Evolutionary conservation across 2,113 vertebrate genomes (phyloP).

Genomic region (Heloderma charlesbogerti): DNA sequence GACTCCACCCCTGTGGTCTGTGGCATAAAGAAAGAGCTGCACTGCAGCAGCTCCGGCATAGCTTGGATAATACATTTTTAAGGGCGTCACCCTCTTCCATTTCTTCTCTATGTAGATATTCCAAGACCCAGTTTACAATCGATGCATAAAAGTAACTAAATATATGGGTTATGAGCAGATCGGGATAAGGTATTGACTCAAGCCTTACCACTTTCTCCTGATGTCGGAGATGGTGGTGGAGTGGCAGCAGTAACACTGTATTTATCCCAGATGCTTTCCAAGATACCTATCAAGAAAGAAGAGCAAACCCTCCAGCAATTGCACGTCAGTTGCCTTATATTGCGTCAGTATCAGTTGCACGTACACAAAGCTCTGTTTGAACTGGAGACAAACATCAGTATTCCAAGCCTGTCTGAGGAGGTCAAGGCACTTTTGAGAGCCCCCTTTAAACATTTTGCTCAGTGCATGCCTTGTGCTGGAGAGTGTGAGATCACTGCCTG

Average conservation of each 20-base stretch:
- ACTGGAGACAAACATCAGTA: slow-evolving; percentile 13
- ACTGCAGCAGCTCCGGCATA: not conserved
- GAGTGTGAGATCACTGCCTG: not conserved
- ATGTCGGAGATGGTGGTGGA: slow-evolving; percentile 95
- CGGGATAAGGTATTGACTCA: not conserved
- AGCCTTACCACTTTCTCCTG: slow-evolving; percentile 90
- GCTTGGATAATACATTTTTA: not conserved
- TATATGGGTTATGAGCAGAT: not conserved
- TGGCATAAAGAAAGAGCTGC: not conserved
- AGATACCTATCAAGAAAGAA: slow-evolving; percentile 83
- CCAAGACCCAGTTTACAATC: not conserved
- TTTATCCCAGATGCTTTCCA: slow-evolving; percentile 98
- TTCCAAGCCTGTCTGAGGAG: not conserved
- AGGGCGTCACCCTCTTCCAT: not conserved
- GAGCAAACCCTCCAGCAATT: not conserved
- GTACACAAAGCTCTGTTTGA: not conserved
- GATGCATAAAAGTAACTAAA: not conserved
- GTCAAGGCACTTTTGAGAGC: not conserved
- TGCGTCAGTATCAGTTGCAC: not conserved
- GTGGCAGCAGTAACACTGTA: slow-evolving; percentile 95
- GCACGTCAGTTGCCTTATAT: not conserved
- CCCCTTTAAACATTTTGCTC: accelerated
- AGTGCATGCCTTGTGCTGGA: not conserved
- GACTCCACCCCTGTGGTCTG: not conserved
- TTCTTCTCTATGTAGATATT: not conserved